These are phyloP conservation scores for Notolabrus celidotus DNA, from an alignment of 2,797 vertebrate species.

Conservation along the genomic window DNA sequence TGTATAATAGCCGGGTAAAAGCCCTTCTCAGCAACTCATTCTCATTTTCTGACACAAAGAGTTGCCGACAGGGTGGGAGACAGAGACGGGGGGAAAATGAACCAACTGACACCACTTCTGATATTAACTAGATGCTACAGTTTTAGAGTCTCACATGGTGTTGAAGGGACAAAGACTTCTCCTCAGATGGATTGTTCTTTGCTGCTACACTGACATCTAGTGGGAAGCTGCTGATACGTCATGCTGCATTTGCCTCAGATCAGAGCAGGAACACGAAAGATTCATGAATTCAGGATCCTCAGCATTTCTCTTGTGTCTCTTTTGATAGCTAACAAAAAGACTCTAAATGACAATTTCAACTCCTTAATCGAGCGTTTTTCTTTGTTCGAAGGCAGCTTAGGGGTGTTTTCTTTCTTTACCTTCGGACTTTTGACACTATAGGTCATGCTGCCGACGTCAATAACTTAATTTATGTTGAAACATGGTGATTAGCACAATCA, in stretches of 20 bases:
- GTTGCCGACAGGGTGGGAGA: constrained; percentile 12
- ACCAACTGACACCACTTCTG: constrained; percentile 32
- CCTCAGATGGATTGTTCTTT: constrained; percentile 52
- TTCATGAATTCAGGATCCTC: neutral
- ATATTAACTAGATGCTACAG: constrained; percentile 27
- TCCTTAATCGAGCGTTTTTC: neutral
- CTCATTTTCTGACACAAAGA: constrained; percentile 14
- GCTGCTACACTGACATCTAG: constrained; percentile 80
- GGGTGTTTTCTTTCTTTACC: neutral
- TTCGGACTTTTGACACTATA: constrained; percentile 7
- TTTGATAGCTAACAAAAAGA: neutral
- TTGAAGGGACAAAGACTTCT: constrained; percentile 56
- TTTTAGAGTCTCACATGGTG: constrained; percentile 31
- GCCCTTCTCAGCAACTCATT: neutral
- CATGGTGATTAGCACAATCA: neutral
- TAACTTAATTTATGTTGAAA: constrained; percentile 1
- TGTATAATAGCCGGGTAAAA: constrained; percentile 13
- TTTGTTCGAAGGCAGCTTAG: neutral
- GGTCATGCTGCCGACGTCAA: neutral
- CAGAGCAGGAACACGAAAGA: neutral
- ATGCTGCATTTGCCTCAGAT: neutral
- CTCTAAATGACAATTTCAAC: neutral
- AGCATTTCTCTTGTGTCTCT: neutral
- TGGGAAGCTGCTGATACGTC: constrained; percentile 46
- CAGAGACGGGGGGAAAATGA: constrained; percentile 32